Base-by-base conservation (phyloP, 2,113 vertebrate genomes). In the Protobothrops flavoviridis region DNA sequence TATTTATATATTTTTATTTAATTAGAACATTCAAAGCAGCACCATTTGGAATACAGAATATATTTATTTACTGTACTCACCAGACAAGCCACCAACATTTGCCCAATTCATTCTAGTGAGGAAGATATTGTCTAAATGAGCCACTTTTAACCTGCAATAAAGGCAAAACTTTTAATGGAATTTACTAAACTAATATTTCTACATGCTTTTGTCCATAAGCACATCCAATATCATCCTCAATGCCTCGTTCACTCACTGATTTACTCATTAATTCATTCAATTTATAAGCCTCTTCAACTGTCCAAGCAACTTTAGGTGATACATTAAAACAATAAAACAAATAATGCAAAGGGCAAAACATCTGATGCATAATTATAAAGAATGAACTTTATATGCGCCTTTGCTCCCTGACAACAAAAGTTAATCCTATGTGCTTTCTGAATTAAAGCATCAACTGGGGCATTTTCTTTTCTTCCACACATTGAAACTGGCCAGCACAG, bases 91-190 rank as follows among this genome's bases (percentile, higher is more conserved):
- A 20, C 99, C 99, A 13, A 99, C 98, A 53, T 98, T 99, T 57
- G 96, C 94, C 98, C 98, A 99, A 96, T 97, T 98, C 98, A 99
- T 97, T 39, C 98, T 97, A 10, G 98, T 99, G 91, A 99, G 96
- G 96, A 99, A 98, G 92, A 99, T 98, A 95, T 99, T 99, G 96
- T 99, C 98, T 95, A 99, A 93, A 0, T 96, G 98, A 69, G 98
- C 95, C 1, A 97, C 96, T 96, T 98, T 98, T 90, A 99, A 92
- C 93, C 99, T 99, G 97, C 85, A 61, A 57, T 69, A 48, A 33
- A 88, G 74, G 93, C 90, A 55, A 90, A 81, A 21, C 29, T 53
- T 69, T 15, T 48, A 48, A 85, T 24, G 29, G 21, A 90, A 53
- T 93, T 90, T 39, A 61, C 23, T 90, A 12, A 39, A 29, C 24